A percentile compares a stretch with the other conserved stretches of the same genome.
phyloP scores from a whole-genome alignment of 2,113 vertebrate species.

The Sminthopsis crassicaudata region DNA sequence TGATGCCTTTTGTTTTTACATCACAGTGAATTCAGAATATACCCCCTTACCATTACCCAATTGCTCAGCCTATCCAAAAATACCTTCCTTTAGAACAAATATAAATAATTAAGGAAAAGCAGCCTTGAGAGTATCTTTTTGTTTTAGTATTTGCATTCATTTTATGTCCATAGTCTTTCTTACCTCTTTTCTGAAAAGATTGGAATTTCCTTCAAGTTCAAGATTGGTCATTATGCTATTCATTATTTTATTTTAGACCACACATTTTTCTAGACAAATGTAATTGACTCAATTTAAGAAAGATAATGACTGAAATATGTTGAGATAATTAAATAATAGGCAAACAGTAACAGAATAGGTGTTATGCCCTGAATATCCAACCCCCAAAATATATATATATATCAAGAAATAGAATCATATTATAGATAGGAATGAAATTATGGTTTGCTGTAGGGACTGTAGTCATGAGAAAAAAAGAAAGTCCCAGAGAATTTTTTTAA shows the following conservation, averaged over 20 bases:
- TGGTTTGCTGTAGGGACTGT: neutral
- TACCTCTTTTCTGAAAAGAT: neutral
- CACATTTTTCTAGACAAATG: neutral
- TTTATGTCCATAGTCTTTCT: neutral
- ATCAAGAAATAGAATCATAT: neutral
- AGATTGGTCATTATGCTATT: neutral
- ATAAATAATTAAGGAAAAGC: neutral
- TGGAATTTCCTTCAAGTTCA: neutral
- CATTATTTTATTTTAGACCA: neutral
- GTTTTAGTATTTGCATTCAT: neutral
- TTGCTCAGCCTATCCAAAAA: neutral
- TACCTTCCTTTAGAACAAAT: neutral
- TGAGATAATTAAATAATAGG: neutral
- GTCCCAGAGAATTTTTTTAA: neutral
- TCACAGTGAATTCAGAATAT: neutral
- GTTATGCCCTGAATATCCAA: neutral
- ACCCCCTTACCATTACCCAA: neutral
- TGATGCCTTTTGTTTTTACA: neutral
- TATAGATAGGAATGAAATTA: neutral
- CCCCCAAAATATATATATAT: neutral
- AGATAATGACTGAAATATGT: neutral
- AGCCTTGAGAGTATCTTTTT: neutral
- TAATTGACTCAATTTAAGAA: neutral
- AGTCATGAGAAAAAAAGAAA: neutral
- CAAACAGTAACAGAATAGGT: neutral